Evolutionary conservation across 2,113 vertebrate genomes (phyloP).

Genomic region (Hassar affinis): DNA sequence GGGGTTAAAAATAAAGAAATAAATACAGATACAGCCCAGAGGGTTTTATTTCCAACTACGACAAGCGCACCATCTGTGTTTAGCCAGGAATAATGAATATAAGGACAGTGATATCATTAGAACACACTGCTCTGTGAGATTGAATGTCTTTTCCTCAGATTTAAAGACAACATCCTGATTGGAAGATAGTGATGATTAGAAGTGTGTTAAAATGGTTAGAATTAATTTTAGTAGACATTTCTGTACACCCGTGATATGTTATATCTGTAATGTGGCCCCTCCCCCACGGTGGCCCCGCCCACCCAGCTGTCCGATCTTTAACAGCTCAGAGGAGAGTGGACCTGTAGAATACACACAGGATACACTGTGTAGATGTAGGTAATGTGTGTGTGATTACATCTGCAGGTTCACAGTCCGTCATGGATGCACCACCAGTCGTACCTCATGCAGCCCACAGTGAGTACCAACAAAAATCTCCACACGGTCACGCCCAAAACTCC

Average conservation of each 20-base stretch:
- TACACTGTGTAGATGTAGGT: neutral
- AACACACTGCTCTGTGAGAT: neutral
- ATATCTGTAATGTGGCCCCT: neutral
- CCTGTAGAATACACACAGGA: neutral
- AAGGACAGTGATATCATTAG: too few relatives aligned
- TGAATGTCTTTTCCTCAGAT: too few relatives aligned
- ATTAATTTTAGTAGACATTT: neutral
- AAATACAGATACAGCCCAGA: neutral
- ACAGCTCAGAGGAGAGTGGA: neutral
- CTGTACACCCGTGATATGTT: neutral
- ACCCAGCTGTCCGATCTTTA: neutral
- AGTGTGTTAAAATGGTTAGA: too few relatives aligned
- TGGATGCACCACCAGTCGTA: slow-evolving; percentile 91
- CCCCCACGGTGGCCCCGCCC: neutral
- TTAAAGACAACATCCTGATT: too few relatives aligned
- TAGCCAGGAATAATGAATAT: neutral
- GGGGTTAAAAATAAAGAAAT: neutral
- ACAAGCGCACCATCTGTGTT: neutral
- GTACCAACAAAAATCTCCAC: slow-evolving; percentile 49
- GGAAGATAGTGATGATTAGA: too few relatives aligned
- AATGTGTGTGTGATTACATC: neutral
- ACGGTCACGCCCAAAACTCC: neutral
- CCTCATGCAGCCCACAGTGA: slow-evolving; percentile 90
- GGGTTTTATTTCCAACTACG: neutral
- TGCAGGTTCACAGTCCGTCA: slow-evolving; percentile 81